Evolutionary conservation across 2,888 invertebrate genomes (phyloP).

Genomic region (Gisinianus flammeolus): DNA sequence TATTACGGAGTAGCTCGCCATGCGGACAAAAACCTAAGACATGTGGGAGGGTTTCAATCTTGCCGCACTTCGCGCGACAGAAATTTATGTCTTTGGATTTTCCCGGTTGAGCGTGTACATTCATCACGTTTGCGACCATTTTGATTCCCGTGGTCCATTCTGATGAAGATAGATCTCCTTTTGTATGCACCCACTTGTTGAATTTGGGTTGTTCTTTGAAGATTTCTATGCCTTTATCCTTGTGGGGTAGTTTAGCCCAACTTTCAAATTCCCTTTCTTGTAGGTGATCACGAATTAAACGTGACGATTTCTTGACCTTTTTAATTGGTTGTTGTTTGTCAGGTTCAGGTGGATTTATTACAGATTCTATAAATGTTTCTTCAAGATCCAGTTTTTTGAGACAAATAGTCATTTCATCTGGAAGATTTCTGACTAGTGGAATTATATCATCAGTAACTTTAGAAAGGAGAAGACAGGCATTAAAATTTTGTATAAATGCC

Average conservation of each 20-base stretch:
- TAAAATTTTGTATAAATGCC: not conserved
- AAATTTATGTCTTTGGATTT: not conserved
- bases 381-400: not conserved
- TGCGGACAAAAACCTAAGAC: not conserved
- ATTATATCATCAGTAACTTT: not conserved
- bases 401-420: not conserved
- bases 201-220: not conserved
- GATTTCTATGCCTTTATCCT: not conserved
- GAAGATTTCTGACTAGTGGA: not conserved
- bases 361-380: not conserved
- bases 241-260: not conserved
- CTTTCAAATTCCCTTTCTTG: not conserved
- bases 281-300: not conserved
- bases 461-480: not conserved
- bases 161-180: constrained; percentile 8
- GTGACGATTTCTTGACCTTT: not conserved
- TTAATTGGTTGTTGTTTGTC: not conserved
- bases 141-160: constrained; percentile 30
- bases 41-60: not conserved
- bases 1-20: not conserved
- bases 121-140: constrained; percentile 32
- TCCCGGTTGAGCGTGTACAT: constrained; percentile 30
- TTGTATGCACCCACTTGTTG: not conserved
- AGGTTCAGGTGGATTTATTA: not conserved
- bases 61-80: not conserved